Evolutionary conservation across 1,140 invertebrate genomes (phyloP).

Genomic region (Trichonephila clavata): DNA sequence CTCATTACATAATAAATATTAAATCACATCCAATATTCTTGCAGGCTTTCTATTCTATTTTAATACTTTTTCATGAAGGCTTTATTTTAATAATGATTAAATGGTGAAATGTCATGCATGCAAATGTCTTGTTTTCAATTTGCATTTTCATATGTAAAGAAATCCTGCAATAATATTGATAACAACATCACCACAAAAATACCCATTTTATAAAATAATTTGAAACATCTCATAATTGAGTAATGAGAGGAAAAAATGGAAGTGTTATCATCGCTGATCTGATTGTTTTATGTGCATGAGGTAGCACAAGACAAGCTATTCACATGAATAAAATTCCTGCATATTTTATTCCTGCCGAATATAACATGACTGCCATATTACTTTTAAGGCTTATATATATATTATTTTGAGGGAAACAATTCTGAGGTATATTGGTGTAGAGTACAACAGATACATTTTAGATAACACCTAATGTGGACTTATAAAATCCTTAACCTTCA

Average conservation of each 20-base stretch:
- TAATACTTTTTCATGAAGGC: neutral
- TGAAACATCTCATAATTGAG: neutral
- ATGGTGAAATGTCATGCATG: neutral
- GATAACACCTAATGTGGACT: neutral
- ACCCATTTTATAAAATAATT: slow-evolving; percentile 36
- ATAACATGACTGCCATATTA: neutral
- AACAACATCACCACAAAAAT: slow-evolving; percentile 18
- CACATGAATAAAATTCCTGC: slow-evolving; percentile 28
- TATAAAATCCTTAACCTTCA: neutral
- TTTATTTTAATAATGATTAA: neutral
- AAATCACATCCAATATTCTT: slow-evolving; percentile 2
- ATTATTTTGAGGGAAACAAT: slow-evolving; percentile 52
- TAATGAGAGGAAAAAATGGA: slow-evolving; percentile 3
- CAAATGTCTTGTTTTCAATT: neutral
- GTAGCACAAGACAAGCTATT: slow-evolving; percentile 43
- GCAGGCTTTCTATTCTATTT: neutral
- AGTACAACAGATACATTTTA: neutral
- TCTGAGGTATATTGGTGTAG: slow-evolving; percentile 55
- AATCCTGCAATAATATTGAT: slow-evolving; percentile 18
- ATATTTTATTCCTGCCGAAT: slow-evolving; percentile 41
- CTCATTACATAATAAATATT: neutral
- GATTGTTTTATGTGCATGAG: slow-evolving; percentile 67
- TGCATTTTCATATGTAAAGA: neutral
- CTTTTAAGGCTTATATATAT: slow-evolving; percentile 37
- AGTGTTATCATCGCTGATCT: slow-evolving; percentile 26